Evolutionary conservation across 1,140 invertebrate species (phyloP), one percentile per base, ranked within the genome.

Genomic region (Tribolium castaneum): DNA sequence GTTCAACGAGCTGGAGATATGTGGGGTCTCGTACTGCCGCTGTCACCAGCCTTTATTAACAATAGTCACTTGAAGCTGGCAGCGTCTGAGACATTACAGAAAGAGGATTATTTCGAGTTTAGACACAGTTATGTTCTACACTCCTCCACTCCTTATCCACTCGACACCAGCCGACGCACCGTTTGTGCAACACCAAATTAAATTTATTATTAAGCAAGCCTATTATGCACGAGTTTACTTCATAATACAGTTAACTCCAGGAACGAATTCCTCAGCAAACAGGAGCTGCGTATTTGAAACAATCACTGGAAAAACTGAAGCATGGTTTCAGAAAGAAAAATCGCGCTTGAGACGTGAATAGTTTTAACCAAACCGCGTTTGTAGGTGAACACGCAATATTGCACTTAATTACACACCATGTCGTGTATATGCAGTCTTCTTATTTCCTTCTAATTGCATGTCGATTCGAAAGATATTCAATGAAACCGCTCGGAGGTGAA

Each of bases 361-460:
- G 10, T 34, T 66, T 66, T 66, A 59, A 59, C 54, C 22, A 59
- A 59, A 59, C 16, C 10, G 62, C 22, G 12, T 77, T 80, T 74
- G 13, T 62, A 19, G 39, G 52, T 59, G 70, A 78, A 19, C 80
- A 81, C 80, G 80, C 80, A 78, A 81, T 80, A 74, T 72, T 34
- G 45, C 72, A 78, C 66, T 81, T 81, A 81, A 81, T 81, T 81
- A 81, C 39, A 77, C 49, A 14, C 49, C 52, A 50, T 80, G 50
- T 79, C 75, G 76, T 75, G 80, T 81, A 76, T 80, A 81, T 77
- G 78, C 78, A 80, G 72, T 81, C 80, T 79, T 80, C 80, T 75
- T 78, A 77, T 77, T 80, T 77, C 80, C 75, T 76, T 77, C 76
- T 81, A 81, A 81, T 81, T 78, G 80, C 80, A 81, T 79, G 78